Conservation (phyloP, 2,888 invertebrate species). For the Drosophila mercatorum region DNA sequence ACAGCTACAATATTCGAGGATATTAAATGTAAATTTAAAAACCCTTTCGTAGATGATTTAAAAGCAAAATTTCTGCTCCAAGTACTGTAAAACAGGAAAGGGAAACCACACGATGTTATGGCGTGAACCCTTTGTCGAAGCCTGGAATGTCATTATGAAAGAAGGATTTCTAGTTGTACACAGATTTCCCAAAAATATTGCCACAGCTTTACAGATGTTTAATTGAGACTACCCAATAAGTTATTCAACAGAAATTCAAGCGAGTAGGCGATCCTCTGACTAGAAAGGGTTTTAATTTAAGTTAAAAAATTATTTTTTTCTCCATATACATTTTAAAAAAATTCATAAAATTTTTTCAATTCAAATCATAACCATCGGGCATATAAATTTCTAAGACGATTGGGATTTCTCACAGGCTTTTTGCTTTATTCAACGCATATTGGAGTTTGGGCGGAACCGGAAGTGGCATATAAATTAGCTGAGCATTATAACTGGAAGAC, state of each 20-base stretch:
- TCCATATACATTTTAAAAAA: background rate
- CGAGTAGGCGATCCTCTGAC: slow-evolving; percentile 30
- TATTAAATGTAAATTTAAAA: slow-evolving; percentile 27
- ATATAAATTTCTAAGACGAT: slow-evolving; percentile 36
- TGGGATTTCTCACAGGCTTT: slow-evolving; percentile 31
- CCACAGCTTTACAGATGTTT: slow-evolving; percentile 37
- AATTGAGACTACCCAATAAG: slow-evolving; percentile 18
- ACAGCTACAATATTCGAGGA: slow-evolving; percentile 37
- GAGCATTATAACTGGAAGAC: background rate
- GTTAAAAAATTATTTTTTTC: background rate
- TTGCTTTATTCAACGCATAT: slow-evolving; percentile 21
- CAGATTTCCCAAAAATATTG: slow-evolving; percentile 45
- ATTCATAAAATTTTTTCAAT: background rate
- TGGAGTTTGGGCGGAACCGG: slow-evolving; percentile 30
- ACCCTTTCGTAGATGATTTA: slow-evolving; percentile 25
- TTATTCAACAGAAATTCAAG: slow-evolving; percentile 9
- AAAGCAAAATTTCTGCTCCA: slow-evolving; percentile 21
- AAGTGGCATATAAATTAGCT: background rate
- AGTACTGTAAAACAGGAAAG: background rate
- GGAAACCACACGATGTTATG: slow-evolving; percentile 31
- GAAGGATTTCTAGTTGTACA: slow-evolving; percentile 17
- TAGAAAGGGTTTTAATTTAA: slow-evolving; percentile 4
- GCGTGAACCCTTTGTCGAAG: slow-evolving; percentile 42
- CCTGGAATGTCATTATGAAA: slow-evolving; percentile 43
- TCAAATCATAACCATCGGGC: slow-evolving; percentile 6